Evolutionary conservation across 2,888 invertebrate genomes (phyloP).

Genomic region (Lepidonotus clava): DNA sequence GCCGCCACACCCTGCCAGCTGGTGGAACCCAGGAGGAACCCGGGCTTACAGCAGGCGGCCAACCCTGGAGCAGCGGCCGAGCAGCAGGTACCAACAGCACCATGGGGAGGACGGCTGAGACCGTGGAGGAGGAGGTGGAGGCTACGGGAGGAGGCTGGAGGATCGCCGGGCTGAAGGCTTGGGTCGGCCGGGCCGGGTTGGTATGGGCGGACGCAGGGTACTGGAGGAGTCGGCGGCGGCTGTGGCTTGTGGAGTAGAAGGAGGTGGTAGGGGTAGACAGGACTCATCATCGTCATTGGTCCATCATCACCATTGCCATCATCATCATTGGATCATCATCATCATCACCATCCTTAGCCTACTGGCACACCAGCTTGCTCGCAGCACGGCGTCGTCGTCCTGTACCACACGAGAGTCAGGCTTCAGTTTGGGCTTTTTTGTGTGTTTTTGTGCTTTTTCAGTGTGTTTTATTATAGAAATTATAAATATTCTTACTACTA

Average conservation of each 20-base stretch:
- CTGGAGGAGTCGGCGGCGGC: neutral
- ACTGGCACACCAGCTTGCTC: conserved; percentile 43
- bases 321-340: neutral
- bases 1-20: neutral
- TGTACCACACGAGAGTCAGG: conserved; percentile 43
- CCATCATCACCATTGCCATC: neutral
- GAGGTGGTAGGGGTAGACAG: neutral
- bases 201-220: too few species aligned
- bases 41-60: too few species aligned
- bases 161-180: neutral
- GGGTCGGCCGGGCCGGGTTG: too few species aligned
- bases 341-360: neutral
- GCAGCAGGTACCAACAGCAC: too few species aligned
- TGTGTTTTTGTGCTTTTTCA: too few species aligned
- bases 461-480: too few species aligned
- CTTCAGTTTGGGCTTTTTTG: conserved; percentile 3
- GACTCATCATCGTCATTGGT: neutral
- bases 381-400: neutral
- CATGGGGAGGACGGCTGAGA: too few species aligned
- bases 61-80: too few species aligned
- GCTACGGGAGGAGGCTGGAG: neutral
- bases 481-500: too few species aligned
- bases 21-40: neutral
- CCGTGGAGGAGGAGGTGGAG: neutral
- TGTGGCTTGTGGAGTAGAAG: neutral